phyloP scores from a whole-genome alignment of 1,140 invertebrate species.

The Heliconius hewitsoni region DNA sequence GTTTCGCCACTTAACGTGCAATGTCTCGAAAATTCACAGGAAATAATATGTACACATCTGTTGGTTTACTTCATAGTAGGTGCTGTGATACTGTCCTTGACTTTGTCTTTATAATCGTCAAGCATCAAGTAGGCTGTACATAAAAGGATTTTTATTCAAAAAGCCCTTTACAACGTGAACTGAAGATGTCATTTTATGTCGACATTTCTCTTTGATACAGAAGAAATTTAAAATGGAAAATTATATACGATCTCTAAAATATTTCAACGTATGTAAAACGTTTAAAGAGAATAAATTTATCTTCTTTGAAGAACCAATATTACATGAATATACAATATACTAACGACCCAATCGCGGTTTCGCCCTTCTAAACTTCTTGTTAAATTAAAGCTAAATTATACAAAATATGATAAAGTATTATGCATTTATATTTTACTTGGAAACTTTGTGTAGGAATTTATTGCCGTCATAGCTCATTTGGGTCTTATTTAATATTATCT shows the following conservation, averaged over 20 bases:
- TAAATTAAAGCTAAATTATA: too few species aligned
- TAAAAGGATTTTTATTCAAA: slow-evolving; percentile 7
- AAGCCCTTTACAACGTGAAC: not conserved
- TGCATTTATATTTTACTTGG: not conserved
- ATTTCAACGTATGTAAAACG: not conserved
- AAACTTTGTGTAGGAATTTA: not conserved
- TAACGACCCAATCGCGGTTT: too few species aligned
- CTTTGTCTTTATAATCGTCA: slow-evolving; percentile 2
- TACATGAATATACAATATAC: not conserved
- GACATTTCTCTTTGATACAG: not conserved
- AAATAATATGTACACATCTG: too few species aligned
- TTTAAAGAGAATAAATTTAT: not conserved
- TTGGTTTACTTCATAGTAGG: not conserved
- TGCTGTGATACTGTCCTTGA: not conserved
- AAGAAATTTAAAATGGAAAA: not conserved
- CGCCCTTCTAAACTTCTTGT: too few species aligned
- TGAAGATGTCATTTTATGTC: not conserved
- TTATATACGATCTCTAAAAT: not conserved
- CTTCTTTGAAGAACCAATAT: not conserved
- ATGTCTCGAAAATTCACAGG: too few species aligned
- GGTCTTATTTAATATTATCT: not conserved
- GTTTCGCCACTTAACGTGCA: too few species aligned
- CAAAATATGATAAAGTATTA: not conserved
- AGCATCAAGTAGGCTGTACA: not conserved
- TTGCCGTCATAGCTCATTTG: not conserved